These are phyloP conservation scores for Charina bottae DNA, from an alignment of 2,113 vertebrate species.

Conservation along the genomic window DNA sequence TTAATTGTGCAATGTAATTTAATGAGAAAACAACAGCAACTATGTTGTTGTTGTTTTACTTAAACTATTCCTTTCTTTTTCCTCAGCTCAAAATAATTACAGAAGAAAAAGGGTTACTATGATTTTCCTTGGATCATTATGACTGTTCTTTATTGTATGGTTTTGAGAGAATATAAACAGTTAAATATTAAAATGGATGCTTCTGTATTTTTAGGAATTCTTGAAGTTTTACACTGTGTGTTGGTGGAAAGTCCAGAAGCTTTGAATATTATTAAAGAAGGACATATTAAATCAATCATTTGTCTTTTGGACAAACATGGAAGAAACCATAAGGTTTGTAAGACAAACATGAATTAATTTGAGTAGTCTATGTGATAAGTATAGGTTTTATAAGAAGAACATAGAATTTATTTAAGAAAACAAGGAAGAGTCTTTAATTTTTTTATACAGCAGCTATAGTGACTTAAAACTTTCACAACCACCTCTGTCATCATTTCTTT, in stretches of 20 bases:
- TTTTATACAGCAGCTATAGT: background rate
- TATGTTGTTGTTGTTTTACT: background rate
- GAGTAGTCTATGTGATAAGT: background rate
- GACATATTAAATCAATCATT: constrained; percentile 96
- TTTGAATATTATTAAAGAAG: constrained; percentile 96
- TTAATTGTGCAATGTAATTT: background rate
- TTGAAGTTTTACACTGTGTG: constrained; percentile 96
- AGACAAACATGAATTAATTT: background rate
- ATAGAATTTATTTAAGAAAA: background rate
- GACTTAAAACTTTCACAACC: background rate
- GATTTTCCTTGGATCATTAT: background rate
- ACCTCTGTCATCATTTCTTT: background rate
- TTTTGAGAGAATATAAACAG: background rate
- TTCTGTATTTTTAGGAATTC: constrained; percentile 78
- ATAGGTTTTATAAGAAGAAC: constrained; percentile 5
- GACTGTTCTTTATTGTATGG: background rate
- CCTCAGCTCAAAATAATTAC: background rate
- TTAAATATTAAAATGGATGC: background rate
- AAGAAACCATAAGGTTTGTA: constrained; percentile 91
- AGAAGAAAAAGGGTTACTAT: background rate
- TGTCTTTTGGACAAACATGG: constrained; percentile 95
- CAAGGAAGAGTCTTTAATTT: background rate
- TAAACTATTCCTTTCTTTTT: background rate
- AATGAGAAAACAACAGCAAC: background rate
- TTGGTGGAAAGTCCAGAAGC: constrained; percentile 97